Base-by-base conservation (phyloP, 2,113 vertebrate genomes). In the Leucoraja erinaceus region DNA sequence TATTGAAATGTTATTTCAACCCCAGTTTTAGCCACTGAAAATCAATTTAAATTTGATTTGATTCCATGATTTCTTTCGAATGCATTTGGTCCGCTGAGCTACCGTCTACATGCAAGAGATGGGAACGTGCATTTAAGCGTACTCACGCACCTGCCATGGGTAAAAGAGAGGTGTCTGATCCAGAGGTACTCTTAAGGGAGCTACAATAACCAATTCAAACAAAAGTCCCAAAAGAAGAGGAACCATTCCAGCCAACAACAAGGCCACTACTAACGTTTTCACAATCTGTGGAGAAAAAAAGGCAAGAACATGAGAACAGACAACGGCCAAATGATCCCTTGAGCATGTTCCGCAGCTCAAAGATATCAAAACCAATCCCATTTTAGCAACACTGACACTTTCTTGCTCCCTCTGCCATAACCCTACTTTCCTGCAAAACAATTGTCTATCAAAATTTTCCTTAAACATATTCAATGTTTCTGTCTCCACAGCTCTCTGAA, bases 121-220 rank as follows among this genome's bases (percentile, higher is more conserved):
- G 11, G 59, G 8, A 88, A 31, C 31, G 18, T 22, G 6, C 4
- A 54, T 18, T 70, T 1, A 47, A 91, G 10, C 7, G 9, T 38
- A 12, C 8, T 0, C 47, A 94, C 96, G 94, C 94, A 99, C 99
- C 98, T 99, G 99, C 99, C 98, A 99, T 8, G 99, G 98, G 95
- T 99, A 99, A 95, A 99, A 99, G 66, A 99, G 97, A 28, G 99
- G 99, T 0, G 99, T 99, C 95, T 99, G 99, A 96, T 99, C 99
- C 94, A 99, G 96, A 70, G 98, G 99, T 77, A 99, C 98, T 93
- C 99, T 96, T 93, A 99, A 96, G 22, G 99, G 99, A 72, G 98
- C 99, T 9, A 99, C 99, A 0, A 99, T 99, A 70, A 99, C 98
- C 93, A 99, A 95, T 94, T 99, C 98, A 94, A 99, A 99, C 92